Conservation (phyloP, 2,797 vertebrate genomes). For the Tokudaia muenninki region DNA sequence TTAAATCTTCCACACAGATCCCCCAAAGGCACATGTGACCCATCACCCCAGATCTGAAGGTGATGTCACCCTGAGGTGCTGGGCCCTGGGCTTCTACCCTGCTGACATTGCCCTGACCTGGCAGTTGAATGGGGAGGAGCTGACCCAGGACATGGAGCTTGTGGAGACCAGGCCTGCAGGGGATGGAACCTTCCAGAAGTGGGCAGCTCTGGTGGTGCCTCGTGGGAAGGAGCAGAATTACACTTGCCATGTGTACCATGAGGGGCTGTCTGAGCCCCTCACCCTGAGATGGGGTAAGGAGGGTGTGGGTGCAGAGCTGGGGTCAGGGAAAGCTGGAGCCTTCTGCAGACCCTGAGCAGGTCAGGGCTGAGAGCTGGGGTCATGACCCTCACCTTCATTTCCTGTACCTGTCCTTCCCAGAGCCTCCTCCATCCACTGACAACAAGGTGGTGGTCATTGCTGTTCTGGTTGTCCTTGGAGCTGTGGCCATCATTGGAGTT, state of each 20-base stretch:
- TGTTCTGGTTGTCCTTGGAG: background rate
- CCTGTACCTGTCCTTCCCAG: too few species aligned
- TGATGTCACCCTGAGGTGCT: conserved; percentile 78
- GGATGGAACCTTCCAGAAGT: conserved; percentile 34
- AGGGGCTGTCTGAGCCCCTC: background rate
- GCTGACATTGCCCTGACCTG: conserved; percentile 45
- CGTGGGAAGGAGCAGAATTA: background rate
- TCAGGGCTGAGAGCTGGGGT: too few species aligned
- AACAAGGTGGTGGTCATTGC: background rate
- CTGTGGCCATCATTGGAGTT: background rate
- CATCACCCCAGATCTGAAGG: background rate
- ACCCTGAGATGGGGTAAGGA: background rate
- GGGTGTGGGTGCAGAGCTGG: background rate
- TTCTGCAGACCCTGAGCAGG: too few species aligned
- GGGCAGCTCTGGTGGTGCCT: background rate
- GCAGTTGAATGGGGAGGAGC: conserved; percentile 47
- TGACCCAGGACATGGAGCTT: conserved; percentile 70
- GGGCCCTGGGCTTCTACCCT: conserved; percentile 86
- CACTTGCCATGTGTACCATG: background rate
- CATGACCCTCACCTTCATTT: too few species aligned
- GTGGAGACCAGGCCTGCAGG: conserved; percentile 80
- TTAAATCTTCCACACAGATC: background rate
- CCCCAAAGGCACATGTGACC: background rate
- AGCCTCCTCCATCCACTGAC: too few species aligned
- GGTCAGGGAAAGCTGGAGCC: too few species aligned